phyloP scores from a whole-genome alignment of 2,113 vertebrate genomes.

The Regulus satrapa region DNA sequence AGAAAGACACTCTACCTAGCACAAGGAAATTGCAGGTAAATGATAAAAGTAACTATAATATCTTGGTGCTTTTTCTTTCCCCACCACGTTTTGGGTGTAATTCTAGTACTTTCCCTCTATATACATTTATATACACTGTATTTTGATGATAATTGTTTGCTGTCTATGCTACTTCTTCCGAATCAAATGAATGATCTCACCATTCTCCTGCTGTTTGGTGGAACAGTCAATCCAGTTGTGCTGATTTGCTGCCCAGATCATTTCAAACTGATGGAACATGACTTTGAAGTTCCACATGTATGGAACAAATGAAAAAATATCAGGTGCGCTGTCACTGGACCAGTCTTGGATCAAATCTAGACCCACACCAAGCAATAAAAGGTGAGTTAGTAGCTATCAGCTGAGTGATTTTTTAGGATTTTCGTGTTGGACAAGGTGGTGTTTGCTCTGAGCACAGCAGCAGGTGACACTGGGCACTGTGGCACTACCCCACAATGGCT shows the following conservation, averaged over 20 bases:
- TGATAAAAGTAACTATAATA: not conserved
- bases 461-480: not conserved
- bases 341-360: conserved; percentile 97
- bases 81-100: not conserved
- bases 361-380: not conserved
- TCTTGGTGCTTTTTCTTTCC: not conserved
- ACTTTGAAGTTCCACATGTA: conserved; percentile 98
- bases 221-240: conserved; percentile 99
- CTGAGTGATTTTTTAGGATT: not conserved
- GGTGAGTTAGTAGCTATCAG: not conserved
- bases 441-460: not conserved
- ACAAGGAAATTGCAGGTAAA: not conserved
- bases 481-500: not conserved
- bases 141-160: not conserved
- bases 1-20: not conserved
- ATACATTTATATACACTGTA: rapidly evolving
- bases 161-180: not conserved
- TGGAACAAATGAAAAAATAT: conserved; percentile 97
- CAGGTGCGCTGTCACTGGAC: conserved; percentile 93
- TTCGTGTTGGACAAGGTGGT: not conserved
- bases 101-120: not conserved
- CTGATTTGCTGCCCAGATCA: conserved; percentile 99
- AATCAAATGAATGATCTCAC: conserved; percentile 66
- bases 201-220: conserved; percentile 98
- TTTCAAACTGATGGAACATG: conserved; percentile 98